Conservation (phyloP, 2,888 invertebrate species). For the Glyphotaelius pellucidus region DNA sequence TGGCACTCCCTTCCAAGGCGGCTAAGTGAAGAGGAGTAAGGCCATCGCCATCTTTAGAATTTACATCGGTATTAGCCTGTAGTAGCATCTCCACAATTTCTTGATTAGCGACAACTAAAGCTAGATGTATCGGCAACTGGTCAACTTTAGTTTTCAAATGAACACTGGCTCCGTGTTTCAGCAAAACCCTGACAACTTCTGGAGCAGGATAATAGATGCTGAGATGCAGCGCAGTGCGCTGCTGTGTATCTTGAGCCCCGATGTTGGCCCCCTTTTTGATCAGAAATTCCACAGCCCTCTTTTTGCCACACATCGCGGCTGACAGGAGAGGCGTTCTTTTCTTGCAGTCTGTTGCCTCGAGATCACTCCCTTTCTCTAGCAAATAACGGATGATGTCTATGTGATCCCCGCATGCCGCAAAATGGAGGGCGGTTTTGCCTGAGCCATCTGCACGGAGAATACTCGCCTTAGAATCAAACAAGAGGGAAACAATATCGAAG, state of each 20-base stretch:
- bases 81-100: slow-evolving; percentile 16
- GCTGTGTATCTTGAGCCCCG: not conserved
- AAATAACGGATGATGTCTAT: not conserved
- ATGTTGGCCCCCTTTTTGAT: not conserved
- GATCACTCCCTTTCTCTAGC: not conserved
- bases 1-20: not conserved
- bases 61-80: not conserved
- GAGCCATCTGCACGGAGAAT: not conserved
- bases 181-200: not conserved
- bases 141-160: not conserved
- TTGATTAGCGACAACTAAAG: not conserved
- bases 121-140: not conserved
- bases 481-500: not conserved
- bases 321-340: not conserved
- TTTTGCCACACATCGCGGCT: not conserved
- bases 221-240: not conserved
- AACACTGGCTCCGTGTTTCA: not conserved
- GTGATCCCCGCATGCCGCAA: not conserved
- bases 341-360: not conserved
- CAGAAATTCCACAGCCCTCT: not conserved
- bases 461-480: not conserved
- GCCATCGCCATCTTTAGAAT: not conserved
- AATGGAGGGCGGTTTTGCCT: not conserved
- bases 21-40: not conserved
- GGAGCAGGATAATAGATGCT: not conserved